phyloP scores from a whole-genome alignment of 2,113 vertebrate species.

The Chamaetylas fuelleborni region DNA sequence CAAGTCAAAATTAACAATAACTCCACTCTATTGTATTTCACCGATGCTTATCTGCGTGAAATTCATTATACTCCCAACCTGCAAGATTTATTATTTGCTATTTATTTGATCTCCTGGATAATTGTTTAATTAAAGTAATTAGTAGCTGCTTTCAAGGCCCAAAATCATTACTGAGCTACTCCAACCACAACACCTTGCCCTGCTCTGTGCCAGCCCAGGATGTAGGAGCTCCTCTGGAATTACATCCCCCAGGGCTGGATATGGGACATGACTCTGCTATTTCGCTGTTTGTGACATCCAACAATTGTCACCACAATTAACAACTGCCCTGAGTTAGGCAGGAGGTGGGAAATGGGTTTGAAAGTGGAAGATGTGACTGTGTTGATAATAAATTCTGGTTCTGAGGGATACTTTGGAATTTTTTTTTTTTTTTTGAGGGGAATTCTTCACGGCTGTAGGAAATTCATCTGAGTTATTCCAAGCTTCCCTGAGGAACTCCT shows the following conservation, averaged over 20 bases:
- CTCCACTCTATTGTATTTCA: conserved; percentile 1
- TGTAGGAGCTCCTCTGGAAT: background rate
- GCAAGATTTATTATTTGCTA: conserved; percentile 54
- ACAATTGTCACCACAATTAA: background rate
- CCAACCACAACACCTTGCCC: background rate
- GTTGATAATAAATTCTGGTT: background rate
- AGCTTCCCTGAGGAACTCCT: background rate
- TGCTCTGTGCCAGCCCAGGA: background rate
- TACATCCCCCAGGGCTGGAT: fast-evolving
- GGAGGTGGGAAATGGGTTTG: background rate
- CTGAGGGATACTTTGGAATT: background rate
- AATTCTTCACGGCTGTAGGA: background rate
- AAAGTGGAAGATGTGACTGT: background rate
- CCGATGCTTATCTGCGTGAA: conserved; percentile 43
- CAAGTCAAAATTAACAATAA: background rate
- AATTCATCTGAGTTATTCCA: background rate
- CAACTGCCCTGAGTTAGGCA: background rate
- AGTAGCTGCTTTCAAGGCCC: conserved; percentile 31
- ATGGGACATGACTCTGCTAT: background rate
- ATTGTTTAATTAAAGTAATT: conserved; percentile 65
- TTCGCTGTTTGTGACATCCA: background rate
- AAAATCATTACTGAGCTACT: background rate
- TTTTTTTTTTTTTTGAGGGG: background rate
- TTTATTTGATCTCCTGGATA: conserved; percentile 53
- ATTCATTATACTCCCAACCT: background rate